Base-by-base conservation (phyloP, 2,888 invertebrate genomes). In the Cephus spinipes region DNA sequence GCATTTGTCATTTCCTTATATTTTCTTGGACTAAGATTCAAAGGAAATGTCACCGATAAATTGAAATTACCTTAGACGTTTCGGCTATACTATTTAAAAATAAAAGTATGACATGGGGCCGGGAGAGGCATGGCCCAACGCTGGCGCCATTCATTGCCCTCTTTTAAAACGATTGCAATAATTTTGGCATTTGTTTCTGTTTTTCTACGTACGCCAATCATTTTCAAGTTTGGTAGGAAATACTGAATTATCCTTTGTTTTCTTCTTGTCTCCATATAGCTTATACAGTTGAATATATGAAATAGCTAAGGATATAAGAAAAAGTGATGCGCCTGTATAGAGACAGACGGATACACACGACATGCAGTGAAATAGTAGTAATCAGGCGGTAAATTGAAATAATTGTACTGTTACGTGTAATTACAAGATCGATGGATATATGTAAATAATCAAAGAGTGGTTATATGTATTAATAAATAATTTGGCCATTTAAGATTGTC, bases 101-200 rank as follows among this genome's bases (percentile, higher is more conserved):
- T 81, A 81, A 83, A 85, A 84, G 81, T 81, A 78, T 83, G 81
- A 79, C 81, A 79, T 77, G 79, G 85, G 82, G 84, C 83, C 82
- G 79, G 79, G 77, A 79, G 82, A 84, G 83, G 83, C 88, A 89
- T 88, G 87, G 85, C 86, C 85, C 86, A 85, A 85, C 80, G 82
- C 84, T 83, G 81, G 80, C 79, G 85, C 84, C 87, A 87, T 85
- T 86, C 82, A 84, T 84, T 79, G 79, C 81, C 68, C 76, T 83
- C 81, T 80, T 81, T 79, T 71, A 23, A 55, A 55, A 55, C 55
- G 55, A 55, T 55, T 15, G 55, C 23, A 55, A 55, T 23, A 55
- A 55, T 55, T 23, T 55, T 1, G 55, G 55, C 55, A 55, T 55
- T 55, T 55, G 55, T 55, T 55, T 55, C 4, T 55, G 55, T 55